Evolutionary conservation across 35 echinoderm and acorn worm genomes (phyloP).

Genomic region (Heliocidaris tuberculata): DNA sequence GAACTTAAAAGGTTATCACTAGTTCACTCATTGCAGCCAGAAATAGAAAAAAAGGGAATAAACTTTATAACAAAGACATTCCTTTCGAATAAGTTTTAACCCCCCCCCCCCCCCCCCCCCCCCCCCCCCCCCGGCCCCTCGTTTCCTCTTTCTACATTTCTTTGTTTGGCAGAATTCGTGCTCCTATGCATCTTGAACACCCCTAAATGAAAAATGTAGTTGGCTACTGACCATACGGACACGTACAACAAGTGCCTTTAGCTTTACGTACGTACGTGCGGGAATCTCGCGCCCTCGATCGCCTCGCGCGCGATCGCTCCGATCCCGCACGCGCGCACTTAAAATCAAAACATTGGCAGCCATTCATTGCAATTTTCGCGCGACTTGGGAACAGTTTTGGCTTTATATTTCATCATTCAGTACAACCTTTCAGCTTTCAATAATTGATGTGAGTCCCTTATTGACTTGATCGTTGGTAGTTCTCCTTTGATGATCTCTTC

Average conservation of each 20-base stretch:
- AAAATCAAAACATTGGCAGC: constrained; percentile 21
- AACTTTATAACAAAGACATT: not conserved
- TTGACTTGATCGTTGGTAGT: not conserved
- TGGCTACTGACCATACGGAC: not conserved
- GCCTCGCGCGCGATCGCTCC: not conserved
- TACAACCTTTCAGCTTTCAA: not conserved
- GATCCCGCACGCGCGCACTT: not conserved
- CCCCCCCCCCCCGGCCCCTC: too few relatives aligned
- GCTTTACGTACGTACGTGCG: too few relatives aligned
- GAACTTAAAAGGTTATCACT: not conserved
- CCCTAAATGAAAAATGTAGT: not conserved
- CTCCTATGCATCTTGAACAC: not conserved
- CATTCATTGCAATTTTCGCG: not conserved
- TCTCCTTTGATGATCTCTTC: not conserved
- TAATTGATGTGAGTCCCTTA: not conserved
- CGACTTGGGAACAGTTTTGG: not conserved
- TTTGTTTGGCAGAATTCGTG: not conserved
- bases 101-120: not conserved
- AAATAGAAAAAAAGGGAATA: not conserved
- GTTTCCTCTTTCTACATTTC: not conserved
- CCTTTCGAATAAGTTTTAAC: not conserved
- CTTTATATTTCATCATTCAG: not conserved
- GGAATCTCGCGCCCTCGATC: too few relatives aligned
- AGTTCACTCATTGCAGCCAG: not conserved
- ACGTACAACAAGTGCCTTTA: not conserved